Evolutionary conservation across 2,888 invertebrate species (phyloP).

Genomic region (Ommatoiulus sabulosus): DNA sequence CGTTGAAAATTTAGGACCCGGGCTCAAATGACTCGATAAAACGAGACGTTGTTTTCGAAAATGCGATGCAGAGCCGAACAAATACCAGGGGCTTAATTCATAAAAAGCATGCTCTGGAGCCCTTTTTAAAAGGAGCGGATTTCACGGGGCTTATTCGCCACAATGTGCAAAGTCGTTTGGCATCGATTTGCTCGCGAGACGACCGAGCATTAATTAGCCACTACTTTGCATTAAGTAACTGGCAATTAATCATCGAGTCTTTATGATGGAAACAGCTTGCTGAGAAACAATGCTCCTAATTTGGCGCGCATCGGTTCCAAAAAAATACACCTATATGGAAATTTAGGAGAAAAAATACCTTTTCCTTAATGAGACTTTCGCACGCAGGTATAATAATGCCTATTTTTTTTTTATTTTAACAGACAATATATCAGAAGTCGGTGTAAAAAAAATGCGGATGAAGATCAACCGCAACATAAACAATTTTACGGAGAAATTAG

Average conservation of each 20-base stretch:
- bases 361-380: neutral
- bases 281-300: neutral
- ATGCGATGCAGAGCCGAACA: neutral
- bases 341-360: neutral
- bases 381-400: conserved; percentile 8
- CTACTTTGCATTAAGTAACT: conserved; percentile 43
- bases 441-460: neutral
- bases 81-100: neutral
- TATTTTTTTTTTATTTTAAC: neutral
- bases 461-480: neutral
- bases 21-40: conserved; percentile 20
- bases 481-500: neutral
- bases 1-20: neutral
- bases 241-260: conserved; percentile 39
- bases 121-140: neutral
- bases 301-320: too few species aligned
- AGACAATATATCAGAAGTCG: neutral
- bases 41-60: conserved; percentile 3
- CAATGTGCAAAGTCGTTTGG: neutral
- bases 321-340: conserved; percentile 13
- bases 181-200: conserved; percentile 18
- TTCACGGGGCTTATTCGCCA: conserved; percentile 1
- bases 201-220: conserved; percentile 43
- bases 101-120: neutral
- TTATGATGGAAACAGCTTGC: conserved; percentile 40